These are phyloP conservation scores for Cheirogaleus medius DNA, from an alignment of 2,113 vertebrate genomes.

Conservation along the genomic window DNA sequence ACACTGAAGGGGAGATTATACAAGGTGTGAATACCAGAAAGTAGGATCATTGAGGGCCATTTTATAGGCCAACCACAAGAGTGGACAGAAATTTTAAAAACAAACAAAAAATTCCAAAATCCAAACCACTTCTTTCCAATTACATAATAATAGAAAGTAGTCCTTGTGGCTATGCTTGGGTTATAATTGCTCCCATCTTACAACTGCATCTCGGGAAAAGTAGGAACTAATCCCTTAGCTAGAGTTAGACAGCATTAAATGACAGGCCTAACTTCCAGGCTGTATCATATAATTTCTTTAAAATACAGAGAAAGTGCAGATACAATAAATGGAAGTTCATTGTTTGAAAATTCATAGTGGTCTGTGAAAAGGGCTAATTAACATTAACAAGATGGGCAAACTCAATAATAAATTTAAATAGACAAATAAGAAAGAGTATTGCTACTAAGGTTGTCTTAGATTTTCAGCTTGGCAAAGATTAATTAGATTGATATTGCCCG, in stretches of 20 bases:
- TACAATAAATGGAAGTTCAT: background rate
- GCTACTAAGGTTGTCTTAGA: background rate
- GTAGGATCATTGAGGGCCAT: too few relatives aligned
- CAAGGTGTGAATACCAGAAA: background rate
- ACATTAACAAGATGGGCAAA: background rate
- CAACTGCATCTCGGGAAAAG: background rate
- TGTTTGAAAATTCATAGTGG: background rate
- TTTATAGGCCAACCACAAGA: background rate
- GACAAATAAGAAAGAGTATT: background rate
- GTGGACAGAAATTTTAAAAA: background rate
- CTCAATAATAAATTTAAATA: conserved; percentile 11
- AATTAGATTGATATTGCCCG: background rate
- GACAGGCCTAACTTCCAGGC: background rate
- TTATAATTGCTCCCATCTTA: background rate
- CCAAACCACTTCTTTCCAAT: background rate
- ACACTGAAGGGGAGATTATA: background rate
- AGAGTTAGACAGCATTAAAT: background rate
- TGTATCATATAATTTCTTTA: background rate
- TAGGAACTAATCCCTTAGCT: background rate
- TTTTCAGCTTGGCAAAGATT: conserved; percentile 35
- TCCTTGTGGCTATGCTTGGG: background rate
- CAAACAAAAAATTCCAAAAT: background rate
- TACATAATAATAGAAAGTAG: background rate
- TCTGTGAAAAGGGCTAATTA: background rate
- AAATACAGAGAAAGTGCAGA: background rate